A percentile compares a stretch with the other conserved stretches of the same genome.
phyloP scores from a whole-genome alignment of 2,113 vertebrate genomes.

The Spilogale gracilis region DNA sequence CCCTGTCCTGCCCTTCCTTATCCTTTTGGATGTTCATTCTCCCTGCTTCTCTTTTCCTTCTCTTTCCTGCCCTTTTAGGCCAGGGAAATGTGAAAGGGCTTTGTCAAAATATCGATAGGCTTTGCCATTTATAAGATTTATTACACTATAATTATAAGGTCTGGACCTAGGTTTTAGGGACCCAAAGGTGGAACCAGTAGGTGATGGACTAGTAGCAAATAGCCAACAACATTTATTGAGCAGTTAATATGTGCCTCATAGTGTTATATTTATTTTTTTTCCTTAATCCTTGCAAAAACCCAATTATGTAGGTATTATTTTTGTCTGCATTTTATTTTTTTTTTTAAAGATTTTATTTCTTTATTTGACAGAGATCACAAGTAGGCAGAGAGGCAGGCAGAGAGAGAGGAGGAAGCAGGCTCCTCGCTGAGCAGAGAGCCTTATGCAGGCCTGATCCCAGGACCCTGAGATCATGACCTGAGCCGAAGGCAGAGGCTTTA shows the following conservation, averaged over 20 bases:
- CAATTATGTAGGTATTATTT: neutral
- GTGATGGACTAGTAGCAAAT: neutral
- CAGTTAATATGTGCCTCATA: neutral
- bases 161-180: neutral
- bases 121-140: neutral
- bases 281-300: neutral
- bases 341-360: too few species aligned
- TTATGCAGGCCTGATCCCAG: too few species aligned
- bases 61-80: neutral
- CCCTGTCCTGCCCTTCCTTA: neutral
- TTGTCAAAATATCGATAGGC: neutral
- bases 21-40: neutral
- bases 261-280: slow-evolving; percentile 30
- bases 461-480: too few species aligned
- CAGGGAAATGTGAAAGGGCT: neutral
- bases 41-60: neutral
- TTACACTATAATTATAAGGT: neutral
- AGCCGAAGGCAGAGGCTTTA: too few species aligned
- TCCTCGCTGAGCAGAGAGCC: too few species aligned
- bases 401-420: too few species aligned
- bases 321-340: neutral
- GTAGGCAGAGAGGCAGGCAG: too few species aligned
- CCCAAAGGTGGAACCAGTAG: neutral
- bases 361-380: too few species aligned
- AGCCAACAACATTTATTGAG: neutral